A percentile compares a stretch with the other conserved stretches of the same genome.
Conservation (phyloP, 2,797 vertebrate species). For the Bovichtus diacanthus region DNA sequence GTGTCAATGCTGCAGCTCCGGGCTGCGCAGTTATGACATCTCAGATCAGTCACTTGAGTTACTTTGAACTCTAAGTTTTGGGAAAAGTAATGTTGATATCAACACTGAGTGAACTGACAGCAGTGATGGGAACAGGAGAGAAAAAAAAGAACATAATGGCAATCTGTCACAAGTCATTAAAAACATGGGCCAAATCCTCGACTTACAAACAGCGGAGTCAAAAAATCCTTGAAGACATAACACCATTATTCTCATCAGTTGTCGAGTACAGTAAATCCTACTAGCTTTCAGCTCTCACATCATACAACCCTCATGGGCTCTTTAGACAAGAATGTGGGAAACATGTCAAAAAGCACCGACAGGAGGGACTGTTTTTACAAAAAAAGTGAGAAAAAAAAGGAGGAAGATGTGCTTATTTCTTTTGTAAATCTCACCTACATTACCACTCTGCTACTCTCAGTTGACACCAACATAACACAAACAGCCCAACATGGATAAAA, state of each 20-base stretch:
- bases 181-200: conserved; percentile 7
- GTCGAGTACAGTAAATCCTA: conserved; percentile 1
- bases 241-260: conserved; percentile 6
- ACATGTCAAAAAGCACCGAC: conserved; percentile 4
- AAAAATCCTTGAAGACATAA: conserved; percentile 1
- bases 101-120: conserved; percentile 14
- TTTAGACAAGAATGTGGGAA: conserved; percentile 29
- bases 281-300: conserved; percentile 44
- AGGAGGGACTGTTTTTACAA: background rate
- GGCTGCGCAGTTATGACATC: conserved; percentile 52
- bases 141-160: background rate
- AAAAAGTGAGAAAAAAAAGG: background rate
- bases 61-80: conserved; percentile 6
- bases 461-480: conserved; percentile 20
- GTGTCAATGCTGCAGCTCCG: conserved; percentile 35
- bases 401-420: conserved; percentile 1
- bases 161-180: conserved; percentile 1
- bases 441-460: background rate
- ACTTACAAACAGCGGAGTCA: background rate
- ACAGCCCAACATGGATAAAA: background rate
- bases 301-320: conserved; percentile 32
- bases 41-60: conserved; percentile 40
- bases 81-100: conserved; percentile 3
- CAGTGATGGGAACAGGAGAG: conserved; percentile 1
- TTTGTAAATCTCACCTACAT: background rate